A percentile compares a stretch with the other conserved stretches of the same genome.
Conservation (phyloP, 2,113 vertebrate species). For the Sebastes fasciatus region DNA sequence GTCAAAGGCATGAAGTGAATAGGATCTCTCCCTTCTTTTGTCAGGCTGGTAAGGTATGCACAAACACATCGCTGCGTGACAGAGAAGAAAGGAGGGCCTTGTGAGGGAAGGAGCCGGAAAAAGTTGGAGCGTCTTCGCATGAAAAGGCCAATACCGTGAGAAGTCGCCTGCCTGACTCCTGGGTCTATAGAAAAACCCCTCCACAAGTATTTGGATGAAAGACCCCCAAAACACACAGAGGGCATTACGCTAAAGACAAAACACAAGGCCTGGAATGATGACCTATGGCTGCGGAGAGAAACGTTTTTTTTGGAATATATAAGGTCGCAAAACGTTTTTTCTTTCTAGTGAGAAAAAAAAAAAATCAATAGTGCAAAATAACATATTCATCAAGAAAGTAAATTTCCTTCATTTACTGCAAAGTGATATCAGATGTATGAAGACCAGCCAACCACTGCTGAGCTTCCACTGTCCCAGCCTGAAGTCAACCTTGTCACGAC, state of each 20-base stretch:
- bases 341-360: neutral
- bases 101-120: constrained; percentile 69
- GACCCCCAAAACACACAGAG: constrained; percentile 56
- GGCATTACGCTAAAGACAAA: constrained; percentile 37
- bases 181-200: constrained; percentile 54
- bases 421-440: constrained; percentile 57
- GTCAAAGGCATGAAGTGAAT: constrained; percentile 75
- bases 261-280: constrained; percentile 37
- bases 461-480: constrained; percentile 38
- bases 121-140: constrained; percentile 70
- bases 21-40: constrained; percentile 77
- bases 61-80: constrained; percentile 79
- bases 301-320: neutral
- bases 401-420: constrained; percentile 26
- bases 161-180: constrained; percentile 65
- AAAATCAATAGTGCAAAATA: constrained; percentile 16
- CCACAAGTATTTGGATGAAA: constrained; percentile 54
- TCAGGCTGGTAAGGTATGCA: constrained; percentile 74
- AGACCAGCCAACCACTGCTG: constrained; percentile 25
- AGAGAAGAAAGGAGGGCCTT: constrained; percentile 76
- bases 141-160: constrained; percentile 75
- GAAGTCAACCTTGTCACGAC: constrained; percentile 66
- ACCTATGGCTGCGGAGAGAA: constrained; percentile 14
- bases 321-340: neutral
- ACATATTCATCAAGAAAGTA: constrained; percentile 37